These are phyloP conservation scores for Eretmochelys imbricata DNA, from an alignment of 2,113 vertebrate species.

Conservation along the genomic window DNA sequence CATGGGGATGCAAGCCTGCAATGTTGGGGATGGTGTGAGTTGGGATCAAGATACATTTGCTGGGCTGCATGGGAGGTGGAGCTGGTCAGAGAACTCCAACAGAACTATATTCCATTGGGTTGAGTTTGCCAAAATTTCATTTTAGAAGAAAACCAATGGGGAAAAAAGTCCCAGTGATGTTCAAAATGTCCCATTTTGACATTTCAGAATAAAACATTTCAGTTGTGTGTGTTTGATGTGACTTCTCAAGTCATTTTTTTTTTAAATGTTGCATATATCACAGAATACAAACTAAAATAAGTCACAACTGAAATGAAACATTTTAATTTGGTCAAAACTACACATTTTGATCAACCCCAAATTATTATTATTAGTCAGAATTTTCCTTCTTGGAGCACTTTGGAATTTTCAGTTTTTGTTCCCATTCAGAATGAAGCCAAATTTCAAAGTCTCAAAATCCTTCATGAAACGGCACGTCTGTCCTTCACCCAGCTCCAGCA, in stretches of 20 bases:
- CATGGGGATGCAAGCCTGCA: background rate
- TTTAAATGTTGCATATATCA: no score
- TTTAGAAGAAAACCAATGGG: background rate
- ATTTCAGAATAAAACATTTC: background rate
- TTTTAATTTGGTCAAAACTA: background rate
- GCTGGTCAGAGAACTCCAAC: background rate
- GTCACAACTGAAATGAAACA: background rate
- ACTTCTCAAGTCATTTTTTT: background rate
- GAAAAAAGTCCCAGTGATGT: background rate
- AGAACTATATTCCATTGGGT: background rate
- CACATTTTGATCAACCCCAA: background rate
- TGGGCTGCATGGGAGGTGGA: background rate
- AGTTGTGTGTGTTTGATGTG: background rate
- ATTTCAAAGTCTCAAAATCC: background rate
- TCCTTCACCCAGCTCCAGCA: background rate
- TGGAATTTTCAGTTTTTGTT: background rate
- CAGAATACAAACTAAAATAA: background rate
- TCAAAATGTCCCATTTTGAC: background rate
- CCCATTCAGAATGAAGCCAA: background rate
- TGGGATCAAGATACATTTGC: background rate
- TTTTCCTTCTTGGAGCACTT: background rate
- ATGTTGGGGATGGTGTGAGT: background rate
- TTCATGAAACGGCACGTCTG: background rate
- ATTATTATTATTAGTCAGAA: background rate
- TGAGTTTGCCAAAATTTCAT: background rate